These are phyloP conservation scores for Pituophis catenifer DNA, from an alignment of 2,113 vertebrate genomes.

Conservation along the genomic window DNA sequence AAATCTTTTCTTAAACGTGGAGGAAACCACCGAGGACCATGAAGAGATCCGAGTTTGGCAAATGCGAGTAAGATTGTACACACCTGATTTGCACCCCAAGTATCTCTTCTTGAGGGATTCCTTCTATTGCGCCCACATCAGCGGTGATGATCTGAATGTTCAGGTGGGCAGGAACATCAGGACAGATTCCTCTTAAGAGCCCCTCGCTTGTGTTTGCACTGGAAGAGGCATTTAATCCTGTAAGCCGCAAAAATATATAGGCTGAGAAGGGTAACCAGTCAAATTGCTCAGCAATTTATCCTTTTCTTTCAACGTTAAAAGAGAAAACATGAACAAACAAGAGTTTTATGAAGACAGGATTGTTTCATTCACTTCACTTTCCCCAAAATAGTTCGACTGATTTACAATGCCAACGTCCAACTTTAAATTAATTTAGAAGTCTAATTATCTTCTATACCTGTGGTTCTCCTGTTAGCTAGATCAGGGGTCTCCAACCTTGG, in stretches of 20 bases:
- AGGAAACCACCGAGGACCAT: background rate
- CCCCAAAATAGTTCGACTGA: background rate
- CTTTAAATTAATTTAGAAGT: background rate
- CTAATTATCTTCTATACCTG: background rate
- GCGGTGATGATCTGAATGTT: conserved; percentile 75
- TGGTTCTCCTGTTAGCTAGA: background rate
- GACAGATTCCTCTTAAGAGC: conserved; percentile 64
- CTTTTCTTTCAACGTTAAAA: background rate
- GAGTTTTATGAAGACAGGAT: background rate
- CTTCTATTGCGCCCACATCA: conserved; percentile 69
- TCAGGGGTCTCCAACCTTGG: no score
- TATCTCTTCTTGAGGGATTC: conserved; percentile 75
- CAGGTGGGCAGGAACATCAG: conserved; percentile 77
- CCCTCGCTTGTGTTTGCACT: background rate
- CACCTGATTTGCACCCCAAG: conserved; percentile 80
- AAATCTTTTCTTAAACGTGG: background rate
- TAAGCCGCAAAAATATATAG: background rate
- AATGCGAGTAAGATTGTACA: background rate
- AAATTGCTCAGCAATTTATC: background rate
- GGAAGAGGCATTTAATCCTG: conserved; percentile 40
- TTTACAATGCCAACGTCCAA: background rate
- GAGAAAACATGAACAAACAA: background rate
- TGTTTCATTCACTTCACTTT: background rate
- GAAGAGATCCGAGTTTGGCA: background rate
- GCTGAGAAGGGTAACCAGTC: background rate